A percentile compares a stretch with the other conserved stretches of the same genome.
Conservation (phyloP, 1,140 invertebrate genomes). For the Dinoponera quadriceps region DNA sequence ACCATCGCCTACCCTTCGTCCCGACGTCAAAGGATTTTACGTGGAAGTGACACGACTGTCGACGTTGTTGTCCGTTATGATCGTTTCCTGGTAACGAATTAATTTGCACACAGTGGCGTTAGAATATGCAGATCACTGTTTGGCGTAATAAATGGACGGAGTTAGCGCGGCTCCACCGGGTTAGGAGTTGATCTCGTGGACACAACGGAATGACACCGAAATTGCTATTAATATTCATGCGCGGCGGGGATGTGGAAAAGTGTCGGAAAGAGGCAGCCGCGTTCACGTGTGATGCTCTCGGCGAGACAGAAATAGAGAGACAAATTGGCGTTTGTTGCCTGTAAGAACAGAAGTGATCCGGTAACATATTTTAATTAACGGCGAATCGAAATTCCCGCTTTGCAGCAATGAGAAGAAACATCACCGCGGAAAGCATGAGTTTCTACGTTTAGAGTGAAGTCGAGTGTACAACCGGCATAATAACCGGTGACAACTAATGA, state of each 20-base stretch:
- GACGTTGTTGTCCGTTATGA: conserved; percentile 55
- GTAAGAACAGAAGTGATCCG: neutral
- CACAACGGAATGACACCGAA: conserved; percentile 54
- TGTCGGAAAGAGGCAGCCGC: conserved; percentile 47
- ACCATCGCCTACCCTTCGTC: conserved; percentile 28
- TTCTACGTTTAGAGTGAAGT: too few species aligned
- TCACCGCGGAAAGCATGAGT: neutral
- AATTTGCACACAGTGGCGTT: conserved; percentile 58
- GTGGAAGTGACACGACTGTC: conserved; percentile 41
- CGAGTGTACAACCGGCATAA: too few species aligned
- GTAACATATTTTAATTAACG: conserved; percentile 17
- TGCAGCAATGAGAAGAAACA: neutral
- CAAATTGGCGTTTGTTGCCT: conserved; percentile 43
- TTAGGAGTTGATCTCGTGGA: conserved; percentile 61
- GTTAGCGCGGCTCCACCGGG: conserved; percentile 44
- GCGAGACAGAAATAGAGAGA: neutral
- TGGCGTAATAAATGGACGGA: conserved; percentile 58
- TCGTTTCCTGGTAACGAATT: conserved; percentile 61
- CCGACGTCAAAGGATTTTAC: conserved; percentile 62
- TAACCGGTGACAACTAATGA: too few species aligned
- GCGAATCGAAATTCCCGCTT: neutral
- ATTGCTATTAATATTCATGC: conserved; percentile 64
- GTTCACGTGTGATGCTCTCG: too few species aligned
- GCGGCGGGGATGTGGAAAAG: conserved; percentile 52
- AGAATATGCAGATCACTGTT: conserved; percentile 62